These are phyloP conservation scores for Microtus richardsoni DNA, from an alignment of 2,113 vertebrate species.

Conservation along the genomic window DNA sequence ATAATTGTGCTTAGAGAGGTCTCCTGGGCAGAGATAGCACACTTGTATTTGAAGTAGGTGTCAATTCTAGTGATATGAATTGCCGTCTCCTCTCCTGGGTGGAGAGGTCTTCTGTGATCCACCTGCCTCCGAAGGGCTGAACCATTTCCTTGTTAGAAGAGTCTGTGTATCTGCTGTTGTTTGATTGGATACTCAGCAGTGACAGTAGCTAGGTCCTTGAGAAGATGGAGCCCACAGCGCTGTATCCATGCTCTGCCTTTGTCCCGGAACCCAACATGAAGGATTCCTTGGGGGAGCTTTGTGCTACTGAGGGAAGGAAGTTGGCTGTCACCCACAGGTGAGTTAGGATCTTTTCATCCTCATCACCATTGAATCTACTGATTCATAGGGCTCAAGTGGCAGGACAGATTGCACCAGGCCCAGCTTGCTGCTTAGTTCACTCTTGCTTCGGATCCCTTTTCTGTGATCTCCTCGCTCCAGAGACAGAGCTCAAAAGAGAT, in stretches of 20 bases:
- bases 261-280: neutral
- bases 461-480: neutral
- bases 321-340: neutral
- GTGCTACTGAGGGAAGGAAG: neutral
- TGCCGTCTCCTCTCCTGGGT: neutral
- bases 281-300: neutral
- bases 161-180: neutral
- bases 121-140: neutral
- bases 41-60: accelerated
- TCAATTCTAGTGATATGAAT: neutral
- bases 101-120: neutral
- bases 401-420: neutral
- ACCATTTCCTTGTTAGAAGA: too few relatives aligned
- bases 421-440: neutral
- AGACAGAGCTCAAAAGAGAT: neutral
- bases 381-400: neutral
- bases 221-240: neutral
- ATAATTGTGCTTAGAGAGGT: neutral
- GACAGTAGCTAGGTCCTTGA: neutral
- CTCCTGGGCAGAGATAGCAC: neutral
- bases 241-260: neutral
- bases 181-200: neutral
- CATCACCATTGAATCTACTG: neutral
- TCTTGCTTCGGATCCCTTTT: neutral
- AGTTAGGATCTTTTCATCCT: neutral